phyloP scores from a whole-genome alignment of 1,140 invertebrate genomes.

The Bicyclus anynana region DNA sequence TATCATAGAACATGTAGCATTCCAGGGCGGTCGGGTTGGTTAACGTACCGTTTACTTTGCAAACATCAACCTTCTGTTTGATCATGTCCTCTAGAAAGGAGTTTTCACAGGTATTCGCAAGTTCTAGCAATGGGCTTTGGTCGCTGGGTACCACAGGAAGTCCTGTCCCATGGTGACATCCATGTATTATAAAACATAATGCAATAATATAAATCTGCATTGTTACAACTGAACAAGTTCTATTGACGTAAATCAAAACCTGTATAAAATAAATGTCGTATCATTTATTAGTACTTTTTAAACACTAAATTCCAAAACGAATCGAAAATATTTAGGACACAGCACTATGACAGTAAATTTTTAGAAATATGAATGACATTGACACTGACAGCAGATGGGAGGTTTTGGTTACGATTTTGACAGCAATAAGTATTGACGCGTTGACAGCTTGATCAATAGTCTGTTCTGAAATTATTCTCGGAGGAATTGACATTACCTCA shows the following conservation, averaged over 20 bases:
- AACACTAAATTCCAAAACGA: background rate
- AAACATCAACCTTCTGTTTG: constrained; percentile 36
- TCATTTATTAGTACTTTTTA: background rate
- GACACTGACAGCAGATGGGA: background rate
- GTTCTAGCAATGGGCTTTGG: constrained; percentile 28
- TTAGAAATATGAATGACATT: background rate
- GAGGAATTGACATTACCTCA: no score
- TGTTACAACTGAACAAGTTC: background rate
- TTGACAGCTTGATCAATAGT: no score
- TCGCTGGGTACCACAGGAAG: constrained; percentile 27
- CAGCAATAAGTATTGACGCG: no score
- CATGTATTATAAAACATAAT: constrained; percentile 46
- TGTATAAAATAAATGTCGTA: background rate
- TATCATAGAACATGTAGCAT: constrained; percentile 63
- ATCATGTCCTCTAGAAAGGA: constrained; percentile 38
- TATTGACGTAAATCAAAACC: background rate
- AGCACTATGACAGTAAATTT: background rate
- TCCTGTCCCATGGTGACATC: constrained; percentile 43
- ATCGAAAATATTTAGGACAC: background rate
- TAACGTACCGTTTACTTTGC: constrained; percentile 26
- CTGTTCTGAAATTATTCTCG: no score
- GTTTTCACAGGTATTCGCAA: constrained; percentile 48
- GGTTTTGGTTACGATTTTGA: no score
- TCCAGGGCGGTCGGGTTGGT: constrained; percentile 34
- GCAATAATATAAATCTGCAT: constrained; percentile 44